Evolutionary conservation across 2,113 vertebrate species (phyloP).

Genomic region (Alligator mississippiensis): DNA sequence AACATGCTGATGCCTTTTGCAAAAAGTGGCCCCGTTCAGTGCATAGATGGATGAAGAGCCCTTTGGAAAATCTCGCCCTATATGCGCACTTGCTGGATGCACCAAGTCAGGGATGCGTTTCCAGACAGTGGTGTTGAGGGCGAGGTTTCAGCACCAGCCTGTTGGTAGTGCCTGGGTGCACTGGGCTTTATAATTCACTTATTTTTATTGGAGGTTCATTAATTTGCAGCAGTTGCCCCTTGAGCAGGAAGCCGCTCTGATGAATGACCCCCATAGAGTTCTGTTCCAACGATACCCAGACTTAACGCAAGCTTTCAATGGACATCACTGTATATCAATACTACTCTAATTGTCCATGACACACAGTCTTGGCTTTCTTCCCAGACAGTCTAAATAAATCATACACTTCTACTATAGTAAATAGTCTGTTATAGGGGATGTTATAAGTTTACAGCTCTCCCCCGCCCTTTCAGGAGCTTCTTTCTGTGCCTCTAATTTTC

Average conservation of each 20-base stretch:
- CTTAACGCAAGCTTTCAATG: constrained; percentile 57
- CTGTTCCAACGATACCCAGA: constrained; percentile 62
- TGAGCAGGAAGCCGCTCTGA: constrained; percentile 61
- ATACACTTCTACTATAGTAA: constrained; percentile 66
- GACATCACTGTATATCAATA: constrained; percentile 64
- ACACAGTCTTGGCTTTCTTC: constrained; percentile 72
- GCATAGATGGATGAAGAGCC: neutral
- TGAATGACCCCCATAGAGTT: constrained; percentile 64
- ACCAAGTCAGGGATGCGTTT: neutral
- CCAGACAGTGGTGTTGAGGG: neutral
- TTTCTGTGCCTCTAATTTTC: constrained; percentile 61
- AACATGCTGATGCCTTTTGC: rapidly evolving
- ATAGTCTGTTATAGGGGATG: constrained; percentile 65
- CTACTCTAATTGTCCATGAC: constrained; percentile 75
- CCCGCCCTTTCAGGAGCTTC: constrained; percentile 28
- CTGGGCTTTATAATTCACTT: constrained; percentile 38
- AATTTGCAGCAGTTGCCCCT: constrained; percentile 26
- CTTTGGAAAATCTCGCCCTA: neutral
- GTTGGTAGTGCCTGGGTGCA: constrained; percentile 35
- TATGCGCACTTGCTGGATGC: neutral
- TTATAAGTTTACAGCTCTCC: constrained; percentile 28
- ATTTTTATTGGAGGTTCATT: constrained; percentile 44
- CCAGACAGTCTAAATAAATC: constrained; percentile 75
- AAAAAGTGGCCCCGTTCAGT: neutral
- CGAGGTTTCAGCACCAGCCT: constrained; percentile 1